Evolutionary conservation across 92 coral and sea anemone species (phyloP).

Genomic region (Porites evermanni): DNA sequence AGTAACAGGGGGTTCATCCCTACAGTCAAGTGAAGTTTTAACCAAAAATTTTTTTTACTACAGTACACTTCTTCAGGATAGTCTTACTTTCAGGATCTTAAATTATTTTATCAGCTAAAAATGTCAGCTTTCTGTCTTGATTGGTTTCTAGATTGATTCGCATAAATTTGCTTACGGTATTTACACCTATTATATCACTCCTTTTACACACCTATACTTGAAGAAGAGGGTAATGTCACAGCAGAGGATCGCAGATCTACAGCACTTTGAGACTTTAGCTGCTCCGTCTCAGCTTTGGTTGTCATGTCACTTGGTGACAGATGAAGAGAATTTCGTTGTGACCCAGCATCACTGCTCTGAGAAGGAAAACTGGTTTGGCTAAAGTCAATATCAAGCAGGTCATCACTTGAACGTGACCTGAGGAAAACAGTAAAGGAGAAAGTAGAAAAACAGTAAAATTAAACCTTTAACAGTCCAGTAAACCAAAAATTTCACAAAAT

Average conservation of each 20-base stretch:
- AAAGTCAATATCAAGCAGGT: slow-evolving; percentile 82
- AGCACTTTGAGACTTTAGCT: slow-evolving; percentile 27
- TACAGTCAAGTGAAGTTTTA: no score
- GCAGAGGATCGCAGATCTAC: slow-evolving; percentile 27
- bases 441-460: not conserved
- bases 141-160: no score
- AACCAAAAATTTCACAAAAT: no score
- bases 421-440: not conserved
- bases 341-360: slow-evolving; percentile 55
- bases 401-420: slow-evolving; percentile 89
- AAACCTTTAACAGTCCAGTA: not conserved
- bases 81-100: no score
- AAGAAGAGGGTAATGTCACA: slow-evolving; percentile 20
- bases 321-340: slow-evolving; percentile 29
- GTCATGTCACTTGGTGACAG: slow-evolving; percentile 11
- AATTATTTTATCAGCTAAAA: no score
- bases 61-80: no score
- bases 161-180: no score
- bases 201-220: slow-evolving; percentile 29
- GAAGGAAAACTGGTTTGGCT: slow-evolving; percentile 69
- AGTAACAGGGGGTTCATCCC: no score
- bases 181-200: not conserved
- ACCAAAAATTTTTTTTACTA: no score
- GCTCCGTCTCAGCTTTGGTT: slow-evolving; percentile 16
- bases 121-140: no score